A percentile compares a stretch with the other conserved stretches of the same genome.
Evolutionary conservation across 92 coral and sea anemone species (phyloP).

Genomic region (Bergia puertoricense): DNA sequence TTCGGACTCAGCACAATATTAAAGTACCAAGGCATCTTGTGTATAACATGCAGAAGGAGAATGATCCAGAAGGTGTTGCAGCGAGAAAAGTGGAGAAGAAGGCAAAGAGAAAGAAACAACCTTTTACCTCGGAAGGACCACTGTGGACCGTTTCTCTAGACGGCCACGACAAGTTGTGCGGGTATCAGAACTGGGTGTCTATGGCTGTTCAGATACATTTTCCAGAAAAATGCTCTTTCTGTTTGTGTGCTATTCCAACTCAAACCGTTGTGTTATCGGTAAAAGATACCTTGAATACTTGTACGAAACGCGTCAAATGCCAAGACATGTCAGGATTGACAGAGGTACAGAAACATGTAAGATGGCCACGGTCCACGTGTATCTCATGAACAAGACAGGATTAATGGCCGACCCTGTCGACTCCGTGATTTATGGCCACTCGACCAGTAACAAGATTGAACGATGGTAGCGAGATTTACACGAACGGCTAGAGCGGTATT

Average conservation of each 20-base stretch:
- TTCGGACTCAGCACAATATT: conserved; percentile 17
- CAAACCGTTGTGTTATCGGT: neutral
- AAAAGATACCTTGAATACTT: conserved; percentile 10
- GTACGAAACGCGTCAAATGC: neutral
- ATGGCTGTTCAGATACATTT: neutral
- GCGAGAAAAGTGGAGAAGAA: neutral
- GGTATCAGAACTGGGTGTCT: conserved; percentile 25
- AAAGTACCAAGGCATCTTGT: conserved; percentile 45
- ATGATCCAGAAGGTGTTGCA: conserved; percentile 15
- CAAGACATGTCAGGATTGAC: conserved; percentile 4
- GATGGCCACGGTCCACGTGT: neutral
- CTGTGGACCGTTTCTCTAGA: neutral
- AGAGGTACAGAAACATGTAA: conserved; percentile 19
- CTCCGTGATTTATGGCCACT: conserved; percentile 16
- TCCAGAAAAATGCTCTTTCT: too few species aligned
- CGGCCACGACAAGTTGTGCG: neutral
- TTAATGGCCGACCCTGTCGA: conserved; percentile 14
- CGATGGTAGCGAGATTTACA: conserved; percentile 48
- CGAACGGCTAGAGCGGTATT: conserved; percentile 3
- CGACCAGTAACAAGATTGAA: conserved; percentile 21
- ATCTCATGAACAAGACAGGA: neutral
- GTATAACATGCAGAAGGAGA: neutral
- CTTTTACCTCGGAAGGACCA: too few species aligned
- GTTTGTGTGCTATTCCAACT: neutral
- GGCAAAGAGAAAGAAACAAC: conserved; percentile 25